These are phyloP conservation scores for Phyllotreta cruciferae DNA, from an alignment of 2,888 invertebrate species.

Conservation along the genomic window DNA sequence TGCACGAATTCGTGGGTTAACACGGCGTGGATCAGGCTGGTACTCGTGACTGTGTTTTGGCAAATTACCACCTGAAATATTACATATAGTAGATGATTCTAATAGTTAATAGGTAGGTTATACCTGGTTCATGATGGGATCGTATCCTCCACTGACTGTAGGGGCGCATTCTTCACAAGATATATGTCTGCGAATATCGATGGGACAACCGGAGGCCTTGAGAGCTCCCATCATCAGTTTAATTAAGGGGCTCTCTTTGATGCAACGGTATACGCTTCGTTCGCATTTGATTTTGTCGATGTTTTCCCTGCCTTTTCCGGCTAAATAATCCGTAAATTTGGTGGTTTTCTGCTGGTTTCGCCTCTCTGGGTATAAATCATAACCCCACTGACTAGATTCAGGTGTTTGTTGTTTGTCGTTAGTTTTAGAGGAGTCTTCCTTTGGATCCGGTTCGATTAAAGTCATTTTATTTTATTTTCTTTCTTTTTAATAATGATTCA, in stretches of 20 bases:
- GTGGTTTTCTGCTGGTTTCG: slow-evolving; percentile 72
- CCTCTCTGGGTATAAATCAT: slow-evolving; percentile 85
- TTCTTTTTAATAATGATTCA: no score
- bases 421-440: no score
- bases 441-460: no score
- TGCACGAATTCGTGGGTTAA: slow-evolving; percentile 94
- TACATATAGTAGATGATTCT: neutral
- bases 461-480: no score
- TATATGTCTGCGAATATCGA: slow-evolving; percentile 87
- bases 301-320: slow-evolving; percentile 71
- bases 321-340: slow-evolving; percentile 31
- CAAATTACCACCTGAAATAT: slow-evolving; percentile 85
- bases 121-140: slow-evolving; percentile 81
- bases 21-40: slow-evolving; percentile 79
- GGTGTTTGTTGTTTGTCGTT: neutral
- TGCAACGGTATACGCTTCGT: slow-evolving; percentile 76
- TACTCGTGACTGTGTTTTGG: slow-evolving; percentile 78
- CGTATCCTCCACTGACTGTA: slow-evolving; percentile 89
- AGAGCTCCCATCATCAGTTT: slow-evolving; percentile 86
- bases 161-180: slow-evolving; percentile 90
- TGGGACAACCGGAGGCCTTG: slow-evolving; percentile 78
- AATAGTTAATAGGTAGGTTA: neutral
- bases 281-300: slow-evolving; percentile 81
- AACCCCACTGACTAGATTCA: slow-evolving; percentile 67
- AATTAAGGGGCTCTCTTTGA: slow-evolving; percentile 80